Evolutionary conservation across 2,113 vertebrate genomes (phyloP), one percentile per base, ranked within the genome.

Genomic region (Anser brachyrhynchus): DNA sequence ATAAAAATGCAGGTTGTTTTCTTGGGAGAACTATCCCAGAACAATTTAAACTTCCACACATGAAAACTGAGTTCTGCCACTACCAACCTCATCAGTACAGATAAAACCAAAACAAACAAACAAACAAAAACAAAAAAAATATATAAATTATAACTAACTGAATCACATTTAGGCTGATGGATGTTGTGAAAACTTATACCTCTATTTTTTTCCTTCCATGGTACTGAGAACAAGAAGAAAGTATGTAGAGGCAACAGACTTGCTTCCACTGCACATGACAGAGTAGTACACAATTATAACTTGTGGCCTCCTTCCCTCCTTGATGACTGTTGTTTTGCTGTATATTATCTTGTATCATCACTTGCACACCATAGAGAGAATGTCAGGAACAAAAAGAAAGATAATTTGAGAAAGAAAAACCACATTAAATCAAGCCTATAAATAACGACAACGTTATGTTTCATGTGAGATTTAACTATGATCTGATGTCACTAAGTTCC

Each of bases 321-420:
- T 58, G 17, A 66, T 62, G 17, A 12, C 5, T 52, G 8, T 51
- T 62, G 13, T 72, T 78, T 89, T 91, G 35, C 11, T 23, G 8
- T 6, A 1, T 8, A 4, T 8, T 2, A 7, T 84, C 37, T 84
- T 82, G 6, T 37, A 51, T 20, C 89, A 79, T 62, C 69, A 2
- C 6, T 76, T 66, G 7, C 10, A 83, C 8, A 54, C 3, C 31
- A 58, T 19, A 64, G 37, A 51, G 3, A 82, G 2, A 49, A 5
- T 77, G 5, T 4, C 13, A 46, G 26, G 15, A 77, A 41, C 7
- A 41, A 85, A 81, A 87, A 69, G 14, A 61, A 79, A 54, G 33
- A 57, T 29, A 41, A 22, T 57, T 41, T 18, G 22, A 69, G 5
- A 52, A 54, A 15, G 3, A 0, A 0, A 6, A 31, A n/a, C 0